phyloP scores from a whole-genome alignment of 2,113 vertebrate species.

The human (Homo sapiens) region DNA sequence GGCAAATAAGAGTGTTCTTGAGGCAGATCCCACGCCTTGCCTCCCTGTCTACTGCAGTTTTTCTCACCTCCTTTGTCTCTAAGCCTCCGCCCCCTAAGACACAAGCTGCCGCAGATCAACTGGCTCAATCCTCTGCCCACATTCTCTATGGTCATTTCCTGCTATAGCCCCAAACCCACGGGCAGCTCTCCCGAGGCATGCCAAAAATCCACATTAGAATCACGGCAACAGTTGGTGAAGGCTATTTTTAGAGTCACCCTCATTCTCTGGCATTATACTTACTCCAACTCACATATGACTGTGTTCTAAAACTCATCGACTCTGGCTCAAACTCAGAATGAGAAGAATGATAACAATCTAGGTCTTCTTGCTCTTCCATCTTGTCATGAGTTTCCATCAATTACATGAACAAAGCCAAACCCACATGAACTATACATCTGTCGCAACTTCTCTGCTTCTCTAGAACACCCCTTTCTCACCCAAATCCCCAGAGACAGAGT shows the following conservation, averaged over 20 bases:
- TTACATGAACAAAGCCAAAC: background rate
- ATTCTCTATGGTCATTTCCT: background rate
- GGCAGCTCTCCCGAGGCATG: background rate
- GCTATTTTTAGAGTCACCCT: conserved; percentile 61
- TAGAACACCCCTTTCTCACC: background rate
- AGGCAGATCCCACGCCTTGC: background rate
- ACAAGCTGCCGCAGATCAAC: background rate
- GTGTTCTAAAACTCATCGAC: background rate
- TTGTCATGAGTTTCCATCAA: background rate
- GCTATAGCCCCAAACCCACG: background rate
- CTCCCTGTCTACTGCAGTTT: background rate
- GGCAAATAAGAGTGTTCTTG: background rate
- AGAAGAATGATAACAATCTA: background rate
- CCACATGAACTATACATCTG: background rate
- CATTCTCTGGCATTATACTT: background rate
- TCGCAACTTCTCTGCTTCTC: background rate
- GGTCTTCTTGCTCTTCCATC: background rate
- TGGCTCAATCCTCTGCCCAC: background rate
- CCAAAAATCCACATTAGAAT: background rate
- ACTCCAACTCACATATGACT: conserved; percentile 58
- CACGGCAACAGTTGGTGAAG: conserved; percentile 48
- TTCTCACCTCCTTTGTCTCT: background rate
- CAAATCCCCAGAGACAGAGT: background rate
- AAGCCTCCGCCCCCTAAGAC: background rate
- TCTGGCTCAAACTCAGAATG: background rate